Evolutionary conservation across 2,797 vertebrate genomes (phyloP).

Genomic region (Neopelma chrysocephalum): DNA sequence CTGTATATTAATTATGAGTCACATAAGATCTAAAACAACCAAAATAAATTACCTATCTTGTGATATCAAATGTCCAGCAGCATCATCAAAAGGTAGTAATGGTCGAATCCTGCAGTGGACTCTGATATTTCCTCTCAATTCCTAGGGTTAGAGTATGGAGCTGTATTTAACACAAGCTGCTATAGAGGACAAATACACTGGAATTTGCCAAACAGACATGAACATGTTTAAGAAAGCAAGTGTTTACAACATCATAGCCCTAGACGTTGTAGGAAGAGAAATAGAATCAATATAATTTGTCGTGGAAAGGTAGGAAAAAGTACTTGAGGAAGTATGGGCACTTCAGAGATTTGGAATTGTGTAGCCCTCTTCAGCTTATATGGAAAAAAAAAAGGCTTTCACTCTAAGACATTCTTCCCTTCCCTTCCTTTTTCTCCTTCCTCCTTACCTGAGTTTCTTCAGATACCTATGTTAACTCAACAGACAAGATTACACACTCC

Average conservation of each 20-base stretch:
- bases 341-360: background rate
- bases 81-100: conserved; percentile 74
- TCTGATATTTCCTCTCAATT: conserved; percentile 84
- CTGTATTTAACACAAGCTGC: background rate
- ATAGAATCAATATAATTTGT: background rate
- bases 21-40: background rate
- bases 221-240: background rate
- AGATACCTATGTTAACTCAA: background rate
- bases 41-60: conserved; percentile 67
- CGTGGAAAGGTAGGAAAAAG: background rate
- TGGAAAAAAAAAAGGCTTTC: background rate
- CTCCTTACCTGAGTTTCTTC: background rate
- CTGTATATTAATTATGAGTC: background rate
- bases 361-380: background rate
- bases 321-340: background rate
- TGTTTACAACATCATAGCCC: background rate
- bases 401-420: background rate
- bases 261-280: background rate
- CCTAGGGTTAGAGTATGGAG: conserved; percentile 69
- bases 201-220: background rate
- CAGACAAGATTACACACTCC: background rate
- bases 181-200: background rate
- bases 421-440: background rate
- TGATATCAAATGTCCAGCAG: background rate
- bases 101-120: conserved; percentile 87